Percentiles rank a stretch among this genome's conserved stretches.
Conservation (phyloP, 2,113 vertebrate species). For the Heptranchias perlo region DNA sequence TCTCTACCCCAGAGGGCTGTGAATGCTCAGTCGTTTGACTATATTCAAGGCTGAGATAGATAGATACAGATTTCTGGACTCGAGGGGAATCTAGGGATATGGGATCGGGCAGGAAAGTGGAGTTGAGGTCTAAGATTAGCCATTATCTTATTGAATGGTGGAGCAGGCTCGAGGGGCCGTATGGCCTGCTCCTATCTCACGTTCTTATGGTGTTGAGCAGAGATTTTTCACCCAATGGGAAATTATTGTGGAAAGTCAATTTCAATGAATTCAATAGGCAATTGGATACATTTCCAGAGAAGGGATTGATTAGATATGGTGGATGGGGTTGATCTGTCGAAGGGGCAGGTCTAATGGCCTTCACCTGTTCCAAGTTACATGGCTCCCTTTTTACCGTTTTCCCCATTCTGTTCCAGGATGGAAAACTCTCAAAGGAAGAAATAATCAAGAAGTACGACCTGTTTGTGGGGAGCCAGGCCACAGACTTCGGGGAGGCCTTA, state of each 20-base stretch:
- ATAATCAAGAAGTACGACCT: constrained; percentile 81
- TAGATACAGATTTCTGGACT: too few relatives aligned
- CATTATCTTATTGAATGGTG: too few relatives aligned
- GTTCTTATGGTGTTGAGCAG: background rate
- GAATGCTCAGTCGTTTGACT: too few relatives aligned
- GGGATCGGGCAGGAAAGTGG: too few relatives aligned
- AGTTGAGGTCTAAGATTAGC: too few relatives aligned
- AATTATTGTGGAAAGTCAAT: background rate
- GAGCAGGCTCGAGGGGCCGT: too few relatives aligned
- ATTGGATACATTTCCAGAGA: background rate
- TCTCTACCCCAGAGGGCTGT: too few relatives aligned
- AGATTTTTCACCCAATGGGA: background rate
- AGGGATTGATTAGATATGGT: background rate
- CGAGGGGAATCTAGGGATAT: too few relatives aligned
- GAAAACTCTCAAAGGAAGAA: constrained; percentile 76
- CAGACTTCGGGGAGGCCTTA: constrained; percentile 82
- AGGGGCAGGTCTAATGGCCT: background rate
- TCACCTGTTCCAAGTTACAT: background rate
- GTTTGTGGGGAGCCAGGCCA: constrained; percentile 90
- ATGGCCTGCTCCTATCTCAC: too few relatives aligned
- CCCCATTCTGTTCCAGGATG: constrained; percentile 62
- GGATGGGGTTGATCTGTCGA: background rate
- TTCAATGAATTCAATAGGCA: background rate
- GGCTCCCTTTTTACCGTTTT: background rate
- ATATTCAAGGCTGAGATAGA: too few relatives aligned